These are phyloP conservation scores for Stegana nigrithorax DNA, from an alignment of 2,888 invertebrate species.

Conservation along the genomic window DNA sequence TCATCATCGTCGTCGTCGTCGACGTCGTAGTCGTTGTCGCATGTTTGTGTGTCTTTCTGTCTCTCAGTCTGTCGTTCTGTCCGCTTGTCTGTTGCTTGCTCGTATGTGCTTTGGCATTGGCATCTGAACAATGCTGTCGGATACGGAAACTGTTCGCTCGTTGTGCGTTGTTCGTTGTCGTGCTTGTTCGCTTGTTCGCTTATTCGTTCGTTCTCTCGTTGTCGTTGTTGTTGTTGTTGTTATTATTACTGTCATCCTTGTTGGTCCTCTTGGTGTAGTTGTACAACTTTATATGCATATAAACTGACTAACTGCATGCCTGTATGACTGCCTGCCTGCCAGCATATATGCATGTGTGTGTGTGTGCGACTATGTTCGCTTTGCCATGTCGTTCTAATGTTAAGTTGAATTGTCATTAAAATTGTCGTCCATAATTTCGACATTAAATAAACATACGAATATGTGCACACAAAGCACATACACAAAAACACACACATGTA, in stretches of 20 bases:
- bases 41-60: constrained; percentile 5
- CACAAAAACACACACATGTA: not conserved
- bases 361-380: not conserved
- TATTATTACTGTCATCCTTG: constrained; percentile 22
- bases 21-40: constrained; percentile 24
- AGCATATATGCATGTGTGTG: not conserved
- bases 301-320: too few species aligned
- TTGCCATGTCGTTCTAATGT: constrained; percentile 54
- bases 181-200: constrained; percentile 54
- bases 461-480: constrained; percentile 25
- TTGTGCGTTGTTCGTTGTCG: too few species aligned
- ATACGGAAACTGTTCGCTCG: constrained; percentile 60
- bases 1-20: not conserved
- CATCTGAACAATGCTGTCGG: constrained; percentile 59
- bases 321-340: not conserved
- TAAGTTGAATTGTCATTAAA: constrained; percentile 62
- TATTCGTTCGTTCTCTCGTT: too few species aligned
- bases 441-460: constrained; percentile 55
- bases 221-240: constrained; percentile 33
- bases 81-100: constrained; percentile 21
- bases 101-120: constrained; percentile 48
- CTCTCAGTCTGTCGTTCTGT: not conserved
- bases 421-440: constrained; percentile 63
- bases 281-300: constrained; percentile 3
- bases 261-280: constrained; percentile 36